Conservation (phyloP, 30 jellyfish, hydroid and myxozoan species). For the Nemopilema nomurai region DNA sequence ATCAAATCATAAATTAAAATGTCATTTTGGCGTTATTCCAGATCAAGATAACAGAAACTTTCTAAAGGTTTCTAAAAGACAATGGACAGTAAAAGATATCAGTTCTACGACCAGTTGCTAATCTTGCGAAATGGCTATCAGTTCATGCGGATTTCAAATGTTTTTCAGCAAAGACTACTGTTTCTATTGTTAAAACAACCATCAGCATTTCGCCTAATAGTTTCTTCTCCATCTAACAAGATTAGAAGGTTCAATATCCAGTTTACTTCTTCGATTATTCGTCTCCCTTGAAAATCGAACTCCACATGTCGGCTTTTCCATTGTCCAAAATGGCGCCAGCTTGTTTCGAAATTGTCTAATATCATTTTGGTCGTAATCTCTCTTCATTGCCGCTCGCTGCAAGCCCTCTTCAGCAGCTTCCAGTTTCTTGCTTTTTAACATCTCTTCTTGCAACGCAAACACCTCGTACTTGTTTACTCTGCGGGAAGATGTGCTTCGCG, state of each 20-base stretch:
- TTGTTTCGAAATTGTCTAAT: conserved; percentile 59
- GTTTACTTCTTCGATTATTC: conserved; percentile 70
- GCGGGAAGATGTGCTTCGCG: background rate
- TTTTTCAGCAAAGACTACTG: background rate
- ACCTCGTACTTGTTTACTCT: background rate
- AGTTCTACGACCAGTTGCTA: too few species aligned
- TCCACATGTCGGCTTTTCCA: conserved; percentile 96
- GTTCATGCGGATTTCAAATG: too few species aligned
- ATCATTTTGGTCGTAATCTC: conserved; percentile 17
- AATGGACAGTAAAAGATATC: too few species aligned
- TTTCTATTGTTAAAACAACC: background rate
- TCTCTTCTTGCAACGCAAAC: background rate
- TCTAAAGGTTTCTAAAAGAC: too few species aligned
- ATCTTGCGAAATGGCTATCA: too few species aligned
- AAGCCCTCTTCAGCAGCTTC: background rate
- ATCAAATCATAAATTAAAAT: too few species aligned
- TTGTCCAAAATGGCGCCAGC: conserved; percentile 89
- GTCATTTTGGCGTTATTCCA: too few species aligned
- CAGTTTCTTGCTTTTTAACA: too few species aligned
- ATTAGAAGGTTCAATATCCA: conserved; percentile 87
- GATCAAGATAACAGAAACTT: too few species aligned
- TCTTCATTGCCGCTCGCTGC: background rate
- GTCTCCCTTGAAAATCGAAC: conserved; percentile 83
- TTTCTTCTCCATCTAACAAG: conserved; percentile 83
- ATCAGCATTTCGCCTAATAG: background rate